phyloP scores from a whole-genome alignment of 2,797 vertebrate genomes.

The Balearica regulorum region DNA sequence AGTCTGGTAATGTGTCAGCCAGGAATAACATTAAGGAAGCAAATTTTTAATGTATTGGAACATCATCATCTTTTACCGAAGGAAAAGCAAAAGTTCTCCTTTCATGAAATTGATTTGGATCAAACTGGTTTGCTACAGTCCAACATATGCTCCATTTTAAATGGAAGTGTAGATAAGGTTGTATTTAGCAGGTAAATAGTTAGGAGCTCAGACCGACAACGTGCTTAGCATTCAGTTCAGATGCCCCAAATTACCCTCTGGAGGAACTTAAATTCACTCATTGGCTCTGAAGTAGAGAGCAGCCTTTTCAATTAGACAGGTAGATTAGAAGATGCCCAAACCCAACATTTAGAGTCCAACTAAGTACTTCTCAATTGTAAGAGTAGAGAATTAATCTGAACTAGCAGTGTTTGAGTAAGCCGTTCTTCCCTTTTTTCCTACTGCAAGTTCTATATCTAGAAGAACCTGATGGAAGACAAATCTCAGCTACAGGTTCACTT shows the following conservation, averaged over 20 bases:
- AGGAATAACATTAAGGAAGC: neutral
- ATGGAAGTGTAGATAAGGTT: neutral
- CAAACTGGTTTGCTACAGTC: neutral
- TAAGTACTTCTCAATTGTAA: neutral
- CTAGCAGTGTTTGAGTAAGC: neutral
- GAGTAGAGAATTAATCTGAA: neutral
- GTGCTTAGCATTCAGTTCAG: neutral
- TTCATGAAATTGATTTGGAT: neutral
- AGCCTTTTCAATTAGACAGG: neutral
- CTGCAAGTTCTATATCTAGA: no score
- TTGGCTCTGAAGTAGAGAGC: neutral
- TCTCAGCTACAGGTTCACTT: neutral
- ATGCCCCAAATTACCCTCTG: neutral
- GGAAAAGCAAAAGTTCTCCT: neutral
- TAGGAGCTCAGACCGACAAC: neutral
- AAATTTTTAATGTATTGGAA: neutral
- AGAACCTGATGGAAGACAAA: neutral
- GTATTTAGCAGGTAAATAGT: neutral
- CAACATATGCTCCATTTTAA: neutral
- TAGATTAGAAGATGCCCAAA: neutral
- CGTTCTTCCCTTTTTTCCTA: neutral
- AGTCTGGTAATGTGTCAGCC: neutral
- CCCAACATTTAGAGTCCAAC: neutral
- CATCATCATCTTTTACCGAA: neutral
- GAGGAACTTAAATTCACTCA: neutral